Conservation (phyloP, 2,797 vertebrate species). For the Apogon talboti region DNA sequence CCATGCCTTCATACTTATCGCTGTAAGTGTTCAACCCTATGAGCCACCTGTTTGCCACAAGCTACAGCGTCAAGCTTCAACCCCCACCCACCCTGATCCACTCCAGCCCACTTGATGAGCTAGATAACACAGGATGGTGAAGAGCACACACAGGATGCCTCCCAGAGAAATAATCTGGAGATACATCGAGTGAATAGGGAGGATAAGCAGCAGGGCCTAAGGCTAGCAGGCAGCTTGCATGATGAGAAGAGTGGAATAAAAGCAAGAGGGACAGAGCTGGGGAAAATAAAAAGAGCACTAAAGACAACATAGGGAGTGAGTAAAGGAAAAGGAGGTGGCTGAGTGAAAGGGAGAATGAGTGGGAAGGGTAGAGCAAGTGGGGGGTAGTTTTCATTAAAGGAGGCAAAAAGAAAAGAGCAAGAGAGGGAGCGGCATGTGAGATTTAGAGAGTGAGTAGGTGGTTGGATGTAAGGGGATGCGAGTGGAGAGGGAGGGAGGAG, state of each 20-base stretch:
- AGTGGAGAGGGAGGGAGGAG: conserved; percentile 43
- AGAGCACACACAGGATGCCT: conserved; percentile 56
- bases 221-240: conserved; percentile 65
- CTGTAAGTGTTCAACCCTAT: conserved; percentile 44
- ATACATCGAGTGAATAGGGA: conserved; percentile 47
- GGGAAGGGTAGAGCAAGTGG: conserved; percentile 18
- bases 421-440: conserved; percentile 28
- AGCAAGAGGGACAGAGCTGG: conserved; percentile 41
- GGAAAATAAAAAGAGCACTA: conserved; percentile 35
- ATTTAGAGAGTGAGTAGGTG: conserved; percentile 49
- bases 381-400: conserved; percentile 59
- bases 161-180: conserved; percentile 77
- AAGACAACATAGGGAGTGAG: conserved; percentile 38
- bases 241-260: conserved; percentile 56
- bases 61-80: conserved; percentile 50
- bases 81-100: conserved; percentile 58
- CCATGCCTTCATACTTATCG: conserved; percentile 38
- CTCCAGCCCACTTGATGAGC: conserved; percentile 72
- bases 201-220: conserved; percentile 60
- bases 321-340: conserved; percentile 39
- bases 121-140: conserved; percentile 65
- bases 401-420: conserved; percentile 41
- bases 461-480: conserved; percentile 30
- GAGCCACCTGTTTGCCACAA: conserved; percentile 73
- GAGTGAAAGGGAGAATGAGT: conserved; percentile 33